Conservation (phyloP, 2,888 invertebrate genomes). For the Erynnis tages region DNA sequence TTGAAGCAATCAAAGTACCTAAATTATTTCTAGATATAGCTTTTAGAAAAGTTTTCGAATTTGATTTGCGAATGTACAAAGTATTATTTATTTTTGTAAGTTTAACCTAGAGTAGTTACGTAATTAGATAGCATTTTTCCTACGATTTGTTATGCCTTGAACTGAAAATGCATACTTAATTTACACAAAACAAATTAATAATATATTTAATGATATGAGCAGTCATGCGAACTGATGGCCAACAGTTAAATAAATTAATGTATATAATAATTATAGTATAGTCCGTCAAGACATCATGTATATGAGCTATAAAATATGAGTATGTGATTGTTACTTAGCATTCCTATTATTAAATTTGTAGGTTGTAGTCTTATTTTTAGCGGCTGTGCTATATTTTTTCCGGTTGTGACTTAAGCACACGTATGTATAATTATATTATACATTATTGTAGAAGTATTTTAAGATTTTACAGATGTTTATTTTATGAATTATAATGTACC, state of each 20-base stretch:
- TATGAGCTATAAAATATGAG: neutral
- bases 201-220: too few species aligned
- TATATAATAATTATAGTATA: neutral
- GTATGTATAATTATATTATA: neutral
- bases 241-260: neutral
- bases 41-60: neutral
- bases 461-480: too few species aligned
- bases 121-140: neutral
- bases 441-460: too few species aligned
- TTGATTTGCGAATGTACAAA: neutral
- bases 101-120: conserved; percentile 3
- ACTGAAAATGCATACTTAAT: neutral
- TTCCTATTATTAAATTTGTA: conserved; percentile 27
- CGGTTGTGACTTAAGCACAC: conserved; percentile 25
- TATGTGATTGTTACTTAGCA: conserved; percentile 6
- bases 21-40: neutral
- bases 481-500: too few species aligned
- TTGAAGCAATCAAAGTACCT: too few species aligned
- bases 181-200: neutral
- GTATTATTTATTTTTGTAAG: neutral
- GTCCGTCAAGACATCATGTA: neutral
- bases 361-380: conserved; percentile 2
- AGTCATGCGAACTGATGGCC: neutral
- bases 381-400: conserved; percentile 25
- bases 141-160: neutral